phyloP scores from a whole-genome alignment of 2,797 vertebrate species.

The Philypnodon macrostomus region DNA sequence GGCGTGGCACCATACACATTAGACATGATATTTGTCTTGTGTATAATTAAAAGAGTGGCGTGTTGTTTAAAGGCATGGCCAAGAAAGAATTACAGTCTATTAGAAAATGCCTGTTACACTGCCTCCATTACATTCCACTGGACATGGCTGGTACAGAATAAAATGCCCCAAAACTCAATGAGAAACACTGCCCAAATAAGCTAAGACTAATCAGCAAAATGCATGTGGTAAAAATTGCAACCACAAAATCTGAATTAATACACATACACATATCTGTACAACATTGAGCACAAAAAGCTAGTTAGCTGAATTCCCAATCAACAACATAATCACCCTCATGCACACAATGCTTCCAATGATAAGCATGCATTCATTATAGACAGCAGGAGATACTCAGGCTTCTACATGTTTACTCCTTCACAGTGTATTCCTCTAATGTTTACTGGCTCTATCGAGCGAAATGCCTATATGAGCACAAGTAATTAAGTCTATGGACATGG shows the following conservation, averaged over 20 bases:
- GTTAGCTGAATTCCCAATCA: slow-evolving; percentile 12
- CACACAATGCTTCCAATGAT: slow-evolving; percentile 3
- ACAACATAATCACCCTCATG: slow-evolving; percentile 8
- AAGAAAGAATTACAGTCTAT: slow-evolving; percentile 62
- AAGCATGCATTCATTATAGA: slow-evolving; percentile 2
- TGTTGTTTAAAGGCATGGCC: slow-evolving; percentile 36
- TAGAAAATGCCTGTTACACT: slow-evolving; percentile 48
- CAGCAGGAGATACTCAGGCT: slow-evolving; percentile 49
- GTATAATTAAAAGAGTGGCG: slow-evolving; percentile 14
- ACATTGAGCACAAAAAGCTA: slow-evolving; percentile 40
- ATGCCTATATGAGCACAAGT: slow-evolving; percentile 30
- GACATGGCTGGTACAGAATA: neutral
- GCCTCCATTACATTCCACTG: slow-evolving; percentile 35
- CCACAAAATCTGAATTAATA: slow-evolving; percentile 30
- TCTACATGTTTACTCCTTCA: slow-evolving; percentile 44
- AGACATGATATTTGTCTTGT: slow-evolving; percentile 34
- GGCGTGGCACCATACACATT: neutral
- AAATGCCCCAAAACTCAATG: slow-evolving; percentile 18
- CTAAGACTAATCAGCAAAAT: slow-evolving; percentile 6
- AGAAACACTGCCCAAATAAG: slow-evolving; percentile 32
- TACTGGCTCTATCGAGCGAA: slow-evolving; percentile 40
- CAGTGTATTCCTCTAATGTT: slow-evolving; percentile 45
- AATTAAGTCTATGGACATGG: slow-evolving; percentile 18
- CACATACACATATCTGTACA: slow-evolving; percentile 30
- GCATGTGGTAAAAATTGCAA: slow-evolving; percentile 6